Base-by-base conservation (phyloP, 2,797 vertebrate genomes). In the Heterohyrax brucei region DNA sequence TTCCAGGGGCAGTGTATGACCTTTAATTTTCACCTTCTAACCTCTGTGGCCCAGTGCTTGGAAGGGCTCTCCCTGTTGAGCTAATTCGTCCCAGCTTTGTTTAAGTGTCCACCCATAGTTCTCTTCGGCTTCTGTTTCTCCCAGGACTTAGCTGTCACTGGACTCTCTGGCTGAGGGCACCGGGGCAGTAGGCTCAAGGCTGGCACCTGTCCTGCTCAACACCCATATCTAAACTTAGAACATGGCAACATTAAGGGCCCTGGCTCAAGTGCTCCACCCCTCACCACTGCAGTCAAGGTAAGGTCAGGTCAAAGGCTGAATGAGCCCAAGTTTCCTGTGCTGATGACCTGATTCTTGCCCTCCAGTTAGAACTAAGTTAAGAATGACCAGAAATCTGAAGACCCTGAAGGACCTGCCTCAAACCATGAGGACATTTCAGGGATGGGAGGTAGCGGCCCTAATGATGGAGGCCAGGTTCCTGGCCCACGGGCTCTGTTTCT, bases 371-470 rank as follows among this genome's bases (percentile, higher is more conserved):
- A 84, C 48, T 81, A 73, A 89, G 56, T 39, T 39, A 86, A 86
- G 83, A 89, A 93, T 14, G 56, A 88, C 46, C 2, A 59, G 83
- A 66, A 95, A 73, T 73, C 88, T 80, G 88, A 81, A 95, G 77
- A 92, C 13, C 53, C 84, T 28, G 24, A 89, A 72, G 93, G 73
- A 30, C 64, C 21, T 87, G 16, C 24, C 39, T 87, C 77, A 76
- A 88, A 81, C 82, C 76, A 66, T 0, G 0, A 72, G 46, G 56
- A 64, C 46, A 82, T 33, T 76, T 79, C 1, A 5, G 78, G 72
- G 66, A 78, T 87, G 53, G 84, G 72, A 87, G 92, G 83, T 94
- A 66, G 85, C 61, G 24, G 44, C 28, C 39, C 77, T 82, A 2
- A 83, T 50, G 33, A 33, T 79, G 85, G 46, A 87, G 39, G 30